Percentiles rank a stretch among this genome's conserved stretches.
phyloP scores from a whole-genome alignment of 2,888 invertebrate species.

The Xestia rhomboidea region DNA sequence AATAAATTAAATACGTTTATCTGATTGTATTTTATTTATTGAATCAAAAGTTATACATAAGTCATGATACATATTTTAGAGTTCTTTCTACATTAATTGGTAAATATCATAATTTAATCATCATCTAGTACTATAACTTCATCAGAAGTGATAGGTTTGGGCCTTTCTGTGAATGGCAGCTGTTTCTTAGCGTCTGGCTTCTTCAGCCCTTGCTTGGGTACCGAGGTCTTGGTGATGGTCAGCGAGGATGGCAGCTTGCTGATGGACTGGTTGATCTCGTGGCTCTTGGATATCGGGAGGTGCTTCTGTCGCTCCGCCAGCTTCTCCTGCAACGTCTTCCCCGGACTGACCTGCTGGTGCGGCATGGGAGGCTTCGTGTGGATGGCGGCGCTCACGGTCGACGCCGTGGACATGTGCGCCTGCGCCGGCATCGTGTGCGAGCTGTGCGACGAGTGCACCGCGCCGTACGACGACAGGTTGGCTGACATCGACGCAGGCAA shows the following conservation, averaged over 20 bases:
- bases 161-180: constrained; percentile 77
- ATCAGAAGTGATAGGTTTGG: constrained; percentile 82
- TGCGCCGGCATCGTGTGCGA: constrained; percentile 71
- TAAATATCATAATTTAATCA: constrained; percentile 74
- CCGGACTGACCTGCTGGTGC: constrained; percentile 89
- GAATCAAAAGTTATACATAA: constrained; percentile 28
- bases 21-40: constrained; percentile 60
- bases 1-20: constrained; percentile 64
- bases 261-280: constrained; percentile 83
- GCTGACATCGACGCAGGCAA: constrained; percentile 84
- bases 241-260: constrained; percentile 89
- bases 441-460: constrained; percentile 53
- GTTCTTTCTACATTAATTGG: constrained; percentile 15
- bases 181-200: constrained; percentile 82
- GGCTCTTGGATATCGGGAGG: constrained; percentile 75
- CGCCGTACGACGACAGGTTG: constrained; percentile 75
- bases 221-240: constrained; percentile 87
- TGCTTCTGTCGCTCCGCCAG: constrained; percentile 92
- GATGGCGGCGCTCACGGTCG: constrained; percentile 75
- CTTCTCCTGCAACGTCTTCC: constrained; percentile 93
- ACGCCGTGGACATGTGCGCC: constrained; percentile 81
- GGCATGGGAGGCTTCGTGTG: constrained; percentile 84
- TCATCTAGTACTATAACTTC: constrained; percentile 88
- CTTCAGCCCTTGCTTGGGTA: constrained; percentile 74
- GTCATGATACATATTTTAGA: constrained; percentile 23